These are phyloP conservation scores for Neria commutata DNA, from an alignment of 2,888 invertebrate species.

Conservation along the genomic window DNA sequence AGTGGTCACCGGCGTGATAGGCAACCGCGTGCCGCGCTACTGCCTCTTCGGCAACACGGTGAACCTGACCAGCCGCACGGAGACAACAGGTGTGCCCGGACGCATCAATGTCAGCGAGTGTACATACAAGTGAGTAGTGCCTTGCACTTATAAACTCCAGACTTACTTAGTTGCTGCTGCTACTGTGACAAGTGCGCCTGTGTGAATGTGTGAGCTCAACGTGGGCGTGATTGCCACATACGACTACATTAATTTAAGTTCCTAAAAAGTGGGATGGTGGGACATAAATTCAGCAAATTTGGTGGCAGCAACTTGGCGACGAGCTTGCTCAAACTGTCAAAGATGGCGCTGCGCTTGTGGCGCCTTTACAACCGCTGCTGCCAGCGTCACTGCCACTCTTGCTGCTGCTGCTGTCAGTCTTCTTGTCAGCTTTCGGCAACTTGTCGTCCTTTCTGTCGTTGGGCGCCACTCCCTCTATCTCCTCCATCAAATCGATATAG, in stretches of 20 bases:
- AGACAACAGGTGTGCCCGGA: constrained; percentile 88
- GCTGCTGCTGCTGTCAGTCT: constrained; percentile 20
- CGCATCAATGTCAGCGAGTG: constrained; percentile 91
- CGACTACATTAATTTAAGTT: not conserved
- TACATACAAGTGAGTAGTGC: constrained; percentile 77
- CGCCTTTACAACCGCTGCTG: constrained; percentile 1
- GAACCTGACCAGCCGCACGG: constrained; percentile 90
- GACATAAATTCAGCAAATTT: not conserved
- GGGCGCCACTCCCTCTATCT: constrained; percentile 54
- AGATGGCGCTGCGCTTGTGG: not conserved
- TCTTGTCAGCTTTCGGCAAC: not conserved
- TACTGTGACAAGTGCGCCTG: not conserved
- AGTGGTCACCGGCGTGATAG: constrained; percentile 93
- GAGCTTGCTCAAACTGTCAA: not conserved
- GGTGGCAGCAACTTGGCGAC: not conserved
- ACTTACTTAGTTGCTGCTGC: not conserved
- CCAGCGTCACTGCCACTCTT: constrained; percentile 5
- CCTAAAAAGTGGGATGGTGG: not conserved
- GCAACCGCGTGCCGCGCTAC: constrained; percentile 92
- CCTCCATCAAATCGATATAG: constrained; percentile 77
- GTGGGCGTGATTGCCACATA: too few relatives aligned
- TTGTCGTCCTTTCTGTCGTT: constrained; percentile 14
- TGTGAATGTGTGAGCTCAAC: too few relatives aligned
- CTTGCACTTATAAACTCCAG: not conserved
- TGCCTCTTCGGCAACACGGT: constrained; percentile 94